Base-by-base conservation (phyloP, 1,140 invertebrate species). In the Listronotus bonariensis region DNA sequence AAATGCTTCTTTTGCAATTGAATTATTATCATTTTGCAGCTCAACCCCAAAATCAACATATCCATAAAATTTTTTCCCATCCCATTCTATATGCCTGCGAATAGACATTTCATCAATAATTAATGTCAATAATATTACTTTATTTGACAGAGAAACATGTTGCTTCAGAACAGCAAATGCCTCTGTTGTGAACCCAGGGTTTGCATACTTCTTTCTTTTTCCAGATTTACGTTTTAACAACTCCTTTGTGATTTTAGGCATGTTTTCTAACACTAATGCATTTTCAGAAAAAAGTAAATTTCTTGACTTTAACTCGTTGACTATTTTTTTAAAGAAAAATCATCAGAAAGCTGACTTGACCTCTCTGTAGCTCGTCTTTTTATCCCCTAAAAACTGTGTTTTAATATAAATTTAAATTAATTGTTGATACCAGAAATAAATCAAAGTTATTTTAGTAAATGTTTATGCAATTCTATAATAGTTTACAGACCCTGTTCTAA, bases 141-240 rank as follows among this genome's bases (percentile, higher is more conserved):
- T n/a, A n/a, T n/a, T n/a, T n/a, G n/a, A n/a, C n/a, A n/a, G n/a
- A n/a, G n/a, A n/a, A n/a, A n/a, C n/a, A n/a, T n/a, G n/a, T n/a
- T n/a, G n/a, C n/a, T n/a, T n/a, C n/a, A n/a, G n/a, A n/a, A n/a
- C n/a, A n/a, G n/a, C n/a, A n/a, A n/a, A n/a, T n/a, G n/a, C n/a
- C n/a, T n/a, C n/a, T n/a, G n/a, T n/a, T n/a, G n/a, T n/a, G n/a
- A n/a, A n/a, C n/a, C n/a, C n/a, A n/a, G n/a, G n/a, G n/a, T n/a
- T n/a, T n/a, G n/a, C n/a, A n/a, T n/a, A n/a, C n/a, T n/a, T n/a
- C 31, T 52, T 52, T 52, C 18, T 52, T 52, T 52, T 52, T 17
- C 49, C 31, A 31, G 18, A 26, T 52, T 34, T 52, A 31, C 31
- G 18, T 52, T 52, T 26, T 34, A 52, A 52, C 12, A 52, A 14